A percentile compares a stretch with the other conserved stretches of the same genome.
Conservation (phyloP, 2,113 vertebrate genomes). For the Meles meles region DNA sequence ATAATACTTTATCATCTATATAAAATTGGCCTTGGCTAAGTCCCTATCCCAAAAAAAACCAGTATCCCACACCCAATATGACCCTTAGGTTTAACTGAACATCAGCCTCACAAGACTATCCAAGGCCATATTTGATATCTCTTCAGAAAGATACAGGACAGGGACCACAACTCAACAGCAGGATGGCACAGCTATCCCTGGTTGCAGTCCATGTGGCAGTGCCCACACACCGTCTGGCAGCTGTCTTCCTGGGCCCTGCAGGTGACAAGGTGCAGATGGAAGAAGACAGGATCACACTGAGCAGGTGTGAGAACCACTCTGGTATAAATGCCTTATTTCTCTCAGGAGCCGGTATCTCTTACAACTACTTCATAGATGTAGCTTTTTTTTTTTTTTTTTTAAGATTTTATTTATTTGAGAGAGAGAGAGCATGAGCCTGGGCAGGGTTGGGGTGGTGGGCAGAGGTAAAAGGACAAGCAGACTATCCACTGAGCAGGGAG, state of each 20-base stretch:
- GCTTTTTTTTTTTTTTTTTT: no score
- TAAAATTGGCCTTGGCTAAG: not conserved
- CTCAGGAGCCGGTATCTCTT: not conserved
- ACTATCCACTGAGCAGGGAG: no score
- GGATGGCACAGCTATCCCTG: not conserved
- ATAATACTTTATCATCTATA: not conserved
- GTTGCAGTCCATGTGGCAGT: rapidly evolving
- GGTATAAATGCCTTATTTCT: not conserved
- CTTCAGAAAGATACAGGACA: not conserved
- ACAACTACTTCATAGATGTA: not conserved
- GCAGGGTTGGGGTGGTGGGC: no score
- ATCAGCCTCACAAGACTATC: not conserved
- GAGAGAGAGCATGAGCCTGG: no score
- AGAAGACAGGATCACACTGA: not conserved
- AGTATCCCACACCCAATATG: not conserved
- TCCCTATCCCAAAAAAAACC: not conserved
- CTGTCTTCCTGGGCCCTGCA: not conserved
- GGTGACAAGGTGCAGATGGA: not conserved
- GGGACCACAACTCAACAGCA: not conserved
- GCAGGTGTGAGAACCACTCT: not conserved
- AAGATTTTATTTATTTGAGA: no score
- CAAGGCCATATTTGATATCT: not conserved
- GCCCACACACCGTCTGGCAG: no score
- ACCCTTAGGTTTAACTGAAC: not conserved
- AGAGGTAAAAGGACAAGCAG: no score